Evolutionary conservation across 2,113 vertebrate genomes (phyloP).

Genomic region (Nansenia antarctica): DNA sequence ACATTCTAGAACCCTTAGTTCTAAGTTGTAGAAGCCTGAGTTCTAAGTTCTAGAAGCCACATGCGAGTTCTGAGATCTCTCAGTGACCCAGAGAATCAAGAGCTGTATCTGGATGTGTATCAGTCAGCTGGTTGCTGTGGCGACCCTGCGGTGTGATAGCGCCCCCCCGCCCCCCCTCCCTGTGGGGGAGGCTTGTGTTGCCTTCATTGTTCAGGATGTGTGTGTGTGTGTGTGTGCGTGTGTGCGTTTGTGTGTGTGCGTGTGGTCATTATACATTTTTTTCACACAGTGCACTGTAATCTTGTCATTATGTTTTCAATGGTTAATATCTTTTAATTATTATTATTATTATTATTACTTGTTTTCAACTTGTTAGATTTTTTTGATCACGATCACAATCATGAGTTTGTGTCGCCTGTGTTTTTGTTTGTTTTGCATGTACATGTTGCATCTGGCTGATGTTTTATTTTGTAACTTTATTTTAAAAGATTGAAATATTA

Average conservation of each 20-base stretch:
- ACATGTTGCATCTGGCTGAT: slow-evolving; percentile 54
- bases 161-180: too few species aligned
- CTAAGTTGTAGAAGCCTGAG: too few species aligned
- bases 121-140: too few species aligned
- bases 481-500: slow-evolving; percentile 56
- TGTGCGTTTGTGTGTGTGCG: too few species aligned
- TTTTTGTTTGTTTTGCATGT: slow-evolving; percentile 70
- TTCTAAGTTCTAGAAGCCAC: too few species aligned
- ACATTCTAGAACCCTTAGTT: too few species aligned
- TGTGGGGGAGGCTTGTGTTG: slow-evolving; percentile 55
- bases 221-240: too few species aligned
- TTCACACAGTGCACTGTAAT: slow-evolving; percentile 78
- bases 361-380: slow-evolving; percentile 46
- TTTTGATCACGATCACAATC: slow-evolving; percentile 58
- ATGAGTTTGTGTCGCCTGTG: slow-evolving; percentile 45
- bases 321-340: slow-evolving; percentile 42
- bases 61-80: too few species aligned
- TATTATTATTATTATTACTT: slow-evolving; percentile 37
- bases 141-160: too few species aligned
- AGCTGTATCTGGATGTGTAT: too few species aligned
- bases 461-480: slow-evolving; percentile 49
- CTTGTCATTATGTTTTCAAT: slow-evolving; percentile 27
- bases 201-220: slow-evolving; percentile 68
- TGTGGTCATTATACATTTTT: slow-evolving; percentile 9
- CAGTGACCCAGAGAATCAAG: too few species aligned